Percentiles rank a stretch among this genome's conserved stretches.
Evolutionary conservation across 53 echinoderm and acorn worm genomes (phyloP).

Genomic region (Paelopatides confundens): DNA sequence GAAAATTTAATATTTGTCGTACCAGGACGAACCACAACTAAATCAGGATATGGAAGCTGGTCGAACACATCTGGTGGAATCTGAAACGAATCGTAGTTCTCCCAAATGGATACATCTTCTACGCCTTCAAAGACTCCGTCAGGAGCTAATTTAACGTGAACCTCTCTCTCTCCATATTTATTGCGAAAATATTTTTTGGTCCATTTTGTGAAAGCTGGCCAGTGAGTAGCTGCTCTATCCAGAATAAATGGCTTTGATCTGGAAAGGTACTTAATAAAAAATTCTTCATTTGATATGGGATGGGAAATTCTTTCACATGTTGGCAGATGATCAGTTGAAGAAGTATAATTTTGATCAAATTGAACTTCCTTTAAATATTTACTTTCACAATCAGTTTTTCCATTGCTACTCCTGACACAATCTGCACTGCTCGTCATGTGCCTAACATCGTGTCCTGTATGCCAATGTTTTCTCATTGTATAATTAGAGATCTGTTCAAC

Average conservation of each 20-base stretch:
- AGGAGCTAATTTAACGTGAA: slow-evolving; percentile 93
- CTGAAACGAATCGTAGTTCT: slow-evolving; percentile 65
- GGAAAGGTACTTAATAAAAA: slow-evolving; percentile 75
- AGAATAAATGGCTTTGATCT: slow-evolving; percentile 81
- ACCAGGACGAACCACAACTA: slow-evolving; percentile 91
- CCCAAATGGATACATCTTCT: slow-evolving; percentile 74
- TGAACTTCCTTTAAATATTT: too few relatives aligned
- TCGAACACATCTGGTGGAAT: slow-evolving; percentile 65
- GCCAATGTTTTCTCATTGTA: slow-evolving; percentile 39
- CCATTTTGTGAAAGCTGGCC: slow-evolving; percentile 85
- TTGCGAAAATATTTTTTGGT: slow-evolving; percentile 70
- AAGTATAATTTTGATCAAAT: not conserved
- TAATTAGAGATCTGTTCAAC: slow-evolving; percentile 59
- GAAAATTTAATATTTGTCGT: slow-evolving; percentile 84
- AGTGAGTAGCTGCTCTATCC: slow-evolving; percentile 66
- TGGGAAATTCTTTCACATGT: slow-evolving; percentile 70
- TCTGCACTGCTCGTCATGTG: not conserved
- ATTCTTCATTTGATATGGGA: slow-evolving; percentile 65
- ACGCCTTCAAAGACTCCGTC: slow-evolving; percentile 92
- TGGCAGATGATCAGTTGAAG: slow-evolving; percentile 9
- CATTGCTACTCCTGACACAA: not conserved
- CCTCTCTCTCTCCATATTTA: slow-evolving; percentile 64
- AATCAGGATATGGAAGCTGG: slow-evolving; percentile 73
- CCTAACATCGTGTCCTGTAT: not conserved
- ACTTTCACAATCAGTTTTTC: not conserved